These are phyloP conservation scores for Paedocypris micromegethes DNA, from an alignment of 2,797 vertebrate genomes.

Conservation along the genomic window DNA sequence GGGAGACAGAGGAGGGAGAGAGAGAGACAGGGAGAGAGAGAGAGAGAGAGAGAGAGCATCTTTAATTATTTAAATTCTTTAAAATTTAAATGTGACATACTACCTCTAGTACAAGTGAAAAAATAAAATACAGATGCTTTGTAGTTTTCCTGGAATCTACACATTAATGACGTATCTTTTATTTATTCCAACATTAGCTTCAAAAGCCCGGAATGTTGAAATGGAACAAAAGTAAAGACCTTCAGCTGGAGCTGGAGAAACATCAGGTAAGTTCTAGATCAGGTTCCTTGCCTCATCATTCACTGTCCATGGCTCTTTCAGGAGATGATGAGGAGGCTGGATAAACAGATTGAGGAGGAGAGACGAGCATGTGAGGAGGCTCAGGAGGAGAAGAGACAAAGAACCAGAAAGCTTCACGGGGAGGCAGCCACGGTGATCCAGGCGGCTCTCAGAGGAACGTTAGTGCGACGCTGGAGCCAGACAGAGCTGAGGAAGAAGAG, in stretches of 20 bases:
- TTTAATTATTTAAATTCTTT: no score
- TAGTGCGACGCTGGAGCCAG: conserved; percentile 42
- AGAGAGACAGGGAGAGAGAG: no score
- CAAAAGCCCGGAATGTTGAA: conserved; percentile 59
- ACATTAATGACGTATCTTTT: no score
- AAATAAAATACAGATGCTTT: no score
- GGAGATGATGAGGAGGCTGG: conserved; percentile 72
- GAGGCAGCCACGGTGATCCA: conserved; percentile 71
- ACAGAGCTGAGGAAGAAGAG: conserved; percentile 50
- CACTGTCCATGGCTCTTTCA: conserved; percentile 46
- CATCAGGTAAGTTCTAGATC: conserved; percentile 66
- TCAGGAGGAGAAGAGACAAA: conserved; percentile 59
- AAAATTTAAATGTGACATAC: no score
- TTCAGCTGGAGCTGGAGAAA: conserved; percentile 67
- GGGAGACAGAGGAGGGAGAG: no score
- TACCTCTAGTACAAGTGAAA: no score
- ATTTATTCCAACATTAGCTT: conserved; percentile 54
- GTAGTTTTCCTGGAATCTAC: no score
- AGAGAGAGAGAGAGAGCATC: no score
- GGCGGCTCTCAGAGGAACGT: conserved; percentile 62
- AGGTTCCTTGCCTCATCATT: no score
- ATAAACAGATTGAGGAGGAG: conserved; percentile 72
- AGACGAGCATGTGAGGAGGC: conserved; percentile 62
- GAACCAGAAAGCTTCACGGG: conserved; percentile 49
- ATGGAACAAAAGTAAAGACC: conserved; percentile 59